Percentiles rank a stretch among this genome's conserved stretches.
These are phyloP conservation scores for Smutsia gigantea DNA, from an alignment of 2,797 vertebrate species.

Conservation along the genomic window DNA sequence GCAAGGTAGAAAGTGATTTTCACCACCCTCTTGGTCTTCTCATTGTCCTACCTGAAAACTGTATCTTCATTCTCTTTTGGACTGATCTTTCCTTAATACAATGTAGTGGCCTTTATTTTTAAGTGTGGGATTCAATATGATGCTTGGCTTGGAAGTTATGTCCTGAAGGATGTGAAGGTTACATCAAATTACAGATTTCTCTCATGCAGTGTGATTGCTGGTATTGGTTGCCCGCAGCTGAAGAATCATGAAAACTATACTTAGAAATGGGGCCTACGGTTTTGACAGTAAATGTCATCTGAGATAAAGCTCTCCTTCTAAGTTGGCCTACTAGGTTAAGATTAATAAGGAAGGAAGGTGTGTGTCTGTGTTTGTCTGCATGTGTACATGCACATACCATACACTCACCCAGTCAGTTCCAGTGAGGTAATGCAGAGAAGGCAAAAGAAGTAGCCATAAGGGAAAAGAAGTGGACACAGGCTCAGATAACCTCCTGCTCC, in stretches of 20 bases:
- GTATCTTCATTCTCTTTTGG: neutral
- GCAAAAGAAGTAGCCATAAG: neutral
- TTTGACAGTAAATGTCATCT: conserved; percentile 20
- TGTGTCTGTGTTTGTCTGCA: neutral
- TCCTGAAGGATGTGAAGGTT: conserved; percentile 20
- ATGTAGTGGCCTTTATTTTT: neutral
- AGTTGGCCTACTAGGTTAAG: neutral
- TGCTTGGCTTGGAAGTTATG: conserved; percentile 15
- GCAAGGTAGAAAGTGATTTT: neutral
- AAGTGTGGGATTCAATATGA: conserved; percentile 21
- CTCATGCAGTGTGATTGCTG: neutral
- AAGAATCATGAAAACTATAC: neutral
- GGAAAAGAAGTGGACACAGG: neutral
- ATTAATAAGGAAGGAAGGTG: neutral
- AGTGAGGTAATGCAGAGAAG: neutral
- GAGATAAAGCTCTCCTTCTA: conserved; percentile 18
- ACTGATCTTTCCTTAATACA: neutral
- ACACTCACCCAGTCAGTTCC: neutral
- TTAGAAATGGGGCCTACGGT: neutral
- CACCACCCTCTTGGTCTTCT: neutral
- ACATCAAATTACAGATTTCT: conserved; percentile 14
- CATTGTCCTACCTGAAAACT: neutral
- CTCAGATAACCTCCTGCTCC: neutral
- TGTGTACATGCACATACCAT: fast-evolving
- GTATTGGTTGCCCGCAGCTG: neutral